Evolutionary conservation across 2,113 vertebrate species (phyloP).

Genomic region (Aleadryas rufinucha): DNA sequence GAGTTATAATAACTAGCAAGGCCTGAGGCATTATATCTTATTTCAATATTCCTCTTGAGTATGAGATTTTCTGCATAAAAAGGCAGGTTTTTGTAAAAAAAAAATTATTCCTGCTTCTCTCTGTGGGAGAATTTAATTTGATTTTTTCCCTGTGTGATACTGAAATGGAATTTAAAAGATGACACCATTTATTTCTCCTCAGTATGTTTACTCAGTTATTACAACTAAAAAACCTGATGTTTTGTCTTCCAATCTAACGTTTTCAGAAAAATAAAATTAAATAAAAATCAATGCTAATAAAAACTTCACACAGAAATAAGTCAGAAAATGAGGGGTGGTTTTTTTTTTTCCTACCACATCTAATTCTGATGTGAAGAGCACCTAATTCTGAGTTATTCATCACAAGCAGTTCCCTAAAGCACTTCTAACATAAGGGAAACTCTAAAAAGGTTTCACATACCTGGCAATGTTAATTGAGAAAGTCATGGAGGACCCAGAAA

Average conservation of each 20-base stretch:
- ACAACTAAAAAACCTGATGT: background rate
- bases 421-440: background rate
- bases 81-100: background rate
- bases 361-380: background rate
- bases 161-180: background rate
- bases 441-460: accelerated
- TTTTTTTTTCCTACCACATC: background rate
- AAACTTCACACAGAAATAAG: background rate
- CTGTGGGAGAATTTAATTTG: background rate
- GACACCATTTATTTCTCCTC: background rate
- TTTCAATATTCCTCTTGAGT: background rate
- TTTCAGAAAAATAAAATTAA: background rate
- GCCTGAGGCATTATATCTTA: background rate
- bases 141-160: background rate
- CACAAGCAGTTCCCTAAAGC: background rate
- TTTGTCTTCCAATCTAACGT: background rate
- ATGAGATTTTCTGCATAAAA: background rate
- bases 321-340: background rate
- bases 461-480: background rate
- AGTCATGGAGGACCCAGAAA: background rate
- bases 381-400: background rate
- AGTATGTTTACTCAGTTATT: background rate
- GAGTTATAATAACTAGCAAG: background rate
- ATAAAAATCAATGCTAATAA: background rate
- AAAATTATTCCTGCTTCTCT: background rate